phyloP scores from a whole-genome alignment of 2,888 invertebrate species.

The Herminia tarsipennalis region DNA sequence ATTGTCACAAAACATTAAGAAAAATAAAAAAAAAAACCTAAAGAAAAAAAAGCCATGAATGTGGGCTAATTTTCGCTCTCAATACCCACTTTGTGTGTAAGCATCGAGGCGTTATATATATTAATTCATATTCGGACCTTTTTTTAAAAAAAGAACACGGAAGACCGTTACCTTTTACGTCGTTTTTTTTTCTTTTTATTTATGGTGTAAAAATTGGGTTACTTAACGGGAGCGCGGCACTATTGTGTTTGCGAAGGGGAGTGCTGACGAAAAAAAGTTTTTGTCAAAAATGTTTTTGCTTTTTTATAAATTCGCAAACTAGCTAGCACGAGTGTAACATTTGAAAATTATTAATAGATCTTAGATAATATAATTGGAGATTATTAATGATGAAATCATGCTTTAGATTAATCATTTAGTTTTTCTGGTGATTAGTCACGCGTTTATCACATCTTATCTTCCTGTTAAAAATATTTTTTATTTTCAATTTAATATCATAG shows the following conservation, averaged over 20 bases:
- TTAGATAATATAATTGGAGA: slow-evolving; percentile 53
- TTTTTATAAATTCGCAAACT: slow-evolving; percentile 35
- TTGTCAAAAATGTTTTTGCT: slow-evolving; percentile 50
- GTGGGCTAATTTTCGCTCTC: slow-evolving; percentile 83
- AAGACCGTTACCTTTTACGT: slow-evolving; percentile 77
- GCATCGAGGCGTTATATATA: slow-evolving; percentile 82
- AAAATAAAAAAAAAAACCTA: slow-evolving; percentile 43
- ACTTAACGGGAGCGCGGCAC: slow-evolving; percentile 79
- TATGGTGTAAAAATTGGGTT: slow-evolving; percentile 85
- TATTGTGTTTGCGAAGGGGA: slow-evolving; percentile 65
- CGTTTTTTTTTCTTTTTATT: slow-evolving; percentile 74
- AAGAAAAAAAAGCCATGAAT: slow-evolving; percentile 64
- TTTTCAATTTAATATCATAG: no score
- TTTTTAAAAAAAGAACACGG: slow-evolving; percentile 52
- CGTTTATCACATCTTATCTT: no score
- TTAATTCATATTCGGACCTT: slow-evolving; percentile 69
- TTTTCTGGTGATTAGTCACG: no score
- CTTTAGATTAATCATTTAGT: slow-evolving; percentile 8
- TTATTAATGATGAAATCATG: slow-evolving; percentile 63
- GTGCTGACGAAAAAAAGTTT: slow-evolving; percentile 41
- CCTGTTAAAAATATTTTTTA: no score
- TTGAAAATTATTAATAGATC: slow-evolving; percentile 65
- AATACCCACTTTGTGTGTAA: slow-evolving; percentile 78
- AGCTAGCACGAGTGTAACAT: slow-evolving; percentile 48
- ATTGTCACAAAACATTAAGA: slow-evolving; percentile 80